Percentiles rank a stretch among this genome's conserved stretches.
Conservation (phyloP, 2,113 vertebrate species). For the Phyllostomus discolor region DNA sequence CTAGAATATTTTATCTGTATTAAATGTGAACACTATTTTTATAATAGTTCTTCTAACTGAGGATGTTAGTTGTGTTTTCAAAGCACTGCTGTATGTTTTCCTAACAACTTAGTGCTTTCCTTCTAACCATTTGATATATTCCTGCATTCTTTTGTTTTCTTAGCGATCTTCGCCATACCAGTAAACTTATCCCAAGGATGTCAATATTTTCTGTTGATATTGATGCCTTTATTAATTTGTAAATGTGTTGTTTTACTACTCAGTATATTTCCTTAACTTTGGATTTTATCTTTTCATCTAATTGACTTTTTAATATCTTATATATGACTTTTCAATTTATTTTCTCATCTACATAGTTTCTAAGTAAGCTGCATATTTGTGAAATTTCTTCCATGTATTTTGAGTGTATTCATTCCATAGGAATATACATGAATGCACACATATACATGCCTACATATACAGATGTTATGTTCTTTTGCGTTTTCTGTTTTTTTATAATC, state of each 20-base stretch:
- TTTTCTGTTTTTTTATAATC: background rate
- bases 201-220: background rate
- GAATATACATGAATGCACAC: background rate
- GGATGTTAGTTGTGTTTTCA: background rate
- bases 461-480: background rate
- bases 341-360: background rate
- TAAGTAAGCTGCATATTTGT: background rate
- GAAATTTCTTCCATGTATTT: background rate
- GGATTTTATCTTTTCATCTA: background rate
- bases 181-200: background rate
- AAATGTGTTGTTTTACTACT: background rate
- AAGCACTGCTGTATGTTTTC: background rate
- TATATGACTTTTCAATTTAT: background rate
- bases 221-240: background rate
- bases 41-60: background rate
- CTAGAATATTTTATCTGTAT: background rate
- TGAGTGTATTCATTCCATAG: background rate
- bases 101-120: background rate
- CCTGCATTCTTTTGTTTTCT: background rate
- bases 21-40: background rate
- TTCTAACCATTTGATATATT: background rate
- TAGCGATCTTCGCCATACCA: background rate
- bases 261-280: background rate
- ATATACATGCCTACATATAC: background rate
- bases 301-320: background rate